Conservation (phyloP, 2,113 vertebrate species). For the Isurus oxyrinchus region DNA sequence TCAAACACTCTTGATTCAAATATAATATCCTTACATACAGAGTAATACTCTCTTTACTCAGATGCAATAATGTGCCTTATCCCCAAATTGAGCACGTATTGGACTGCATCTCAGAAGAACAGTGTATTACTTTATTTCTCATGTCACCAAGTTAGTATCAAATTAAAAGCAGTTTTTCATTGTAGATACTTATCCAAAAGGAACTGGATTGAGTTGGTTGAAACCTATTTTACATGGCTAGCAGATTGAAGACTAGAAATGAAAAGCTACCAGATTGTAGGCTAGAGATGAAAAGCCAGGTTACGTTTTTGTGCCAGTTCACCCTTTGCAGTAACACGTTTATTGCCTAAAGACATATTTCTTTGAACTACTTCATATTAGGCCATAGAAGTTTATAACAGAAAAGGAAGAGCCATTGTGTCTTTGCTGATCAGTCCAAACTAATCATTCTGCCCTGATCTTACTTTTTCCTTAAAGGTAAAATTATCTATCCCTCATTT, state of each 20-base stretch:
- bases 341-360: background rate
- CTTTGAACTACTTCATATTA: background rate
- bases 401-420: background rate
- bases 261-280: too few species aligned
- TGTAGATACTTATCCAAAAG: background rate
- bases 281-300: background rate
- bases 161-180: background rate
- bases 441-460: background rate
- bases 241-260: background rate
- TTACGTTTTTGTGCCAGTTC: background rate
- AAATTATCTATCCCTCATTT: background rate
- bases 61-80: constrained; percentile 12
- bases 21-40: background rate
- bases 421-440: background rate
- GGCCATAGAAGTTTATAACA: background rate
- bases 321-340: background rate
- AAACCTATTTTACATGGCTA: background rate
- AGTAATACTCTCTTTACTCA: background rate
- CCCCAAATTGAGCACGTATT: background rate
- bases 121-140: background rate
- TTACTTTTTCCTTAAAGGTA: background rate
- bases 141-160: background rate
- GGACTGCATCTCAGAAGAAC: background rate
- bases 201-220: background rate
- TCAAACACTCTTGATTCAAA: background rate